phyloP scores from a whole-genome alignment of 2,113 vertebrate genomes.

The Tinamus guttatus region DNA sequence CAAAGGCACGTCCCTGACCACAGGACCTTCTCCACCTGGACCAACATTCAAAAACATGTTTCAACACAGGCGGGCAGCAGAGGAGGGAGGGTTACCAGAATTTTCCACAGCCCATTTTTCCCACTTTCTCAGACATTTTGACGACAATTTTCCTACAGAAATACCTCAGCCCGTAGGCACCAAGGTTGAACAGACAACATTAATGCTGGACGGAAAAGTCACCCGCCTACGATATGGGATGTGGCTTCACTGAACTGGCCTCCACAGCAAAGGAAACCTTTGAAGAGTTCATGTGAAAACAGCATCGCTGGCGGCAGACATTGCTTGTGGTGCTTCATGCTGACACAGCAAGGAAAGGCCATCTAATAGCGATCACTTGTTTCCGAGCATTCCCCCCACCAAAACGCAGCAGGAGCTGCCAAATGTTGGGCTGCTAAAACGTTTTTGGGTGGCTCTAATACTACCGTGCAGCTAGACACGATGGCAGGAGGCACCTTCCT shows the following conservation, averaged over 20 bases:
- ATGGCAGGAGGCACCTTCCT: background rate
- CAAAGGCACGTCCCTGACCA: slow-evolving; percentile 21
- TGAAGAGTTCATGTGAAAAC: background rate
- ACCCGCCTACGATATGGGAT: rapidly evolving
- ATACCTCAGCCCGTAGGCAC: background rate
- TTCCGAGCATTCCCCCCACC: background rate
- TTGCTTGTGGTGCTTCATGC: background rate
- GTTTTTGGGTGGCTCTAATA: slow-evolving; percentile 19
- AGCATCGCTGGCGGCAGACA: background rate
- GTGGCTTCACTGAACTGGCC: background rate
- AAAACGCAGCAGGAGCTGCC: background rate
- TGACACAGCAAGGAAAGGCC: background rate
- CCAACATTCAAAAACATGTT: slow-evolving; percentile 12
- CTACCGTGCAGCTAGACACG: background rate
- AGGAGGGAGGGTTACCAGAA: background rate
- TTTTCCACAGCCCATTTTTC: background rate
- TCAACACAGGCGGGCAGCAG: background rate
- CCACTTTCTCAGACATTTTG: background rate
- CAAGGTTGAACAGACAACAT: background rate
- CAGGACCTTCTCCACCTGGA: background rate
- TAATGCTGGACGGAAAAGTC: background rate
- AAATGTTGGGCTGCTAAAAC: background rate
- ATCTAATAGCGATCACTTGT: background rate
- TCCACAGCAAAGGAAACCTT: background rate
- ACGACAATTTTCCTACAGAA: background rate